Conservation (phyloP, 2,797 vertebrate genomes). For the Chromis chromis region DNA sequence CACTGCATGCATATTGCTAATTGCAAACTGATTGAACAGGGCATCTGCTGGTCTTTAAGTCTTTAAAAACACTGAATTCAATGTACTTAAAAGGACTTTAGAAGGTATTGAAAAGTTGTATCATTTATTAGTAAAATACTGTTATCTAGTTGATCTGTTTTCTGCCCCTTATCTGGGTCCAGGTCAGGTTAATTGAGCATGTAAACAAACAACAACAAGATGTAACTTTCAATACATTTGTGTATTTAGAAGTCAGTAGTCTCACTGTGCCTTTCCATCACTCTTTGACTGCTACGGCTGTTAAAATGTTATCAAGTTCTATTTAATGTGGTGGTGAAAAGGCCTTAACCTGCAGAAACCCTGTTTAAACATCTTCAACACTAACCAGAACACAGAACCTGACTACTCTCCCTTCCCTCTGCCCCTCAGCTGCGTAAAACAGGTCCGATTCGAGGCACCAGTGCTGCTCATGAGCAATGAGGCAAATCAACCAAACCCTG, state of each 20-base stretch:
- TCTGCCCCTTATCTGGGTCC: background rate
- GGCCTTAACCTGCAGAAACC: background rate
- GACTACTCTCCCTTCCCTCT: background rate
- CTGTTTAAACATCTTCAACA: background rate
- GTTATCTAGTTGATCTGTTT: no score
- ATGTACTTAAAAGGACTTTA: no score
- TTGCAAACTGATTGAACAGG: background rate
- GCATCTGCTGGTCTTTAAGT: conserved; percentile 2
- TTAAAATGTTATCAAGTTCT: no score
- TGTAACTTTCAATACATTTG: no score
- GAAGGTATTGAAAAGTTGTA: no score
- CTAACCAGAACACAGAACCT: background rate
- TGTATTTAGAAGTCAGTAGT: no score
- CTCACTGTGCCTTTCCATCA: no score
- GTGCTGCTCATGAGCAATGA: conserved; percentile 88
- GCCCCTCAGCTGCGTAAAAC: conserved; percentile 82
- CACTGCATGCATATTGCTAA: background rate
- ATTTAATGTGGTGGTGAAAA: no score
- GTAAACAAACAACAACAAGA: background rate
- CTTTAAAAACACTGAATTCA: no score
- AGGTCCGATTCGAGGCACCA: conserved; percentile 88
- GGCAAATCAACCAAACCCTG: conserved; percentile 82
- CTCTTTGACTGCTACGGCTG: no score
- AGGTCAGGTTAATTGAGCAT: background rate
- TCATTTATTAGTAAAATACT: no score